Percentiles rank a stretch among this genome's conserved stretches.
Evolutionary conservation across 2,888 invertebrate genomes (phyloP).

Genomic region (Trichopria drosophilae): DNA sequence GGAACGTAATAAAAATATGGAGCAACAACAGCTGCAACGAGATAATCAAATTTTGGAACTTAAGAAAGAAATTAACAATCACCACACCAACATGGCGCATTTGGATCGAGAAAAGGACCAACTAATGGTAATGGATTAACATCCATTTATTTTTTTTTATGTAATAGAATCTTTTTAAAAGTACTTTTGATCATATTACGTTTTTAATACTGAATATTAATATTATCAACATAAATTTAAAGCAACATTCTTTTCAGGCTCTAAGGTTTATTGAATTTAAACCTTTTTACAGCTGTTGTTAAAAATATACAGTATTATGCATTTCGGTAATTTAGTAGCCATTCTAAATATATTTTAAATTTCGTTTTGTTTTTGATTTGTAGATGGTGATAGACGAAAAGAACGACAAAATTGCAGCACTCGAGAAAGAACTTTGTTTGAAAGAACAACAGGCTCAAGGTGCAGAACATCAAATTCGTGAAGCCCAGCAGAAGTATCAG

Average conservation of each 20-base stretch:
- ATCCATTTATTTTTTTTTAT: slow-evolving; percentile 21
- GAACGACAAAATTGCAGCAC: slow-evolving; percentile 67
- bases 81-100: slow-evolving; percentile 67
- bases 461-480: slow-evolving; percentile 48
- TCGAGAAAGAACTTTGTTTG: slow-evolving; percentile 69
- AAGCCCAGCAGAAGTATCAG: slow-evolving; percentile 52
- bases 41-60: slow-evolving; percentile 66
- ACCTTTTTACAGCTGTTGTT: too few relatives aligned
- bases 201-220: not conserved
- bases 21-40: slow-evolving; percentile 64
- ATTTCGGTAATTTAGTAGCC: too few relatives aligned
- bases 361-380: slow-evolving; percentile 40
- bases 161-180: not conserved
- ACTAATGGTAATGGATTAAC: slow-evolving; percentile 59
- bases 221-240: too few relatives aligned
- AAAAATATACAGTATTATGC: too few relatives aligned
- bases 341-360: slow-evolving; percentile 5
- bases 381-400: slow-evolving; percentile 73
- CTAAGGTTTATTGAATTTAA: too few relatives aligned
- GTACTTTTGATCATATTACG: not conserved
- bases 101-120: slow-evolving; percentile 75
- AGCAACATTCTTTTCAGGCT: too few relatives aligned
- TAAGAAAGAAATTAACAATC: slow-evolving; percentile 66
- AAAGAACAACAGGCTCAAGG: slow-evolving; percentile 58
- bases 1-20: slow-evolving; percentile 63